Percentiles rank a stretch among this genome's conserved stretches.
Evolutionary conservation across 2,888 invertebrate species (phyloP).

Genomic region (Panorpa germanica): DNA sequence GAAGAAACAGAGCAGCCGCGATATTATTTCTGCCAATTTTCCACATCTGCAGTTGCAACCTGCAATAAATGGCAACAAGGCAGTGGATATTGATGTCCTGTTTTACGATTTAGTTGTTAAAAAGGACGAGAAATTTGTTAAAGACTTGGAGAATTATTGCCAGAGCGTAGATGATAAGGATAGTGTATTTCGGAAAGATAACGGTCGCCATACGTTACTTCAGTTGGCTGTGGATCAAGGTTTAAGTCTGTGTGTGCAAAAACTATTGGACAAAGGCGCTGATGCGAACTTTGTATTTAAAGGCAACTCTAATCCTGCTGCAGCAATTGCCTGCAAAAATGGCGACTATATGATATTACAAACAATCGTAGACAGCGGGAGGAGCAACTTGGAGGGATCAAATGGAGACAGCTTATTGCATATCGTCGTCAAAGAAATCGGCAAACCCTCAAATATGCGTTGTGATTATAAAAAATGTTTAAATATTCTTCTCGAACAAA

Average conservation of each 20-base stretch:
- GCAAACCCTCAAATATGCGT: slow-evolving; percentile 26
- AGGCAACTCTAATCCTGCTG: slow-evolving; percentile 30
- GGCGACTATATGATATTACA: too few species aligned
- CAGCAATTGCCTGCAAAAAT: slow-evolving; percentile 40
- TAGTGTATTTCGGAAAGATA: slow-evolving; percentile 24
- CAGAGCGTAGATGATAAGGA: slow-evolving; percentile 25
- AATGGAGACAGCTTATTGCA: slow-evolving; percentile 33
- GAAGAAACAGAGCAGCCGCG: slow-evolving; percentile 33
- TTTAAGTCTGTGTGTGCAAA: slow-evolving; percentile 28
- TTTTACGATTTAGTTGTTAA: too few species aligned
- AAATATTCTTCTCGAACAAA: slow-evolving; percentile 35
- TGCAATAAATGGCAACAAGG: too few species aligned
- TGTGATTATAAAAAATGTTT: slow-evolving; percentile 40
- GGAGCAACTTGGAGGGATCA: slow-evolving; percentile 28
- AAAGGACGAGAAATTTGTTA: too few species aligned
- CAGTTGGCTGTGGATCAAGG: slow-evolving; percentile 33
- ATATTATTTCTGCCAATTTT: slow-evolving; percentile 31
- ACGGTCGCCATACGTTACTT: slow-evolving; percentile 27
- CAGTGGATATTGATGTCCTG: too few species aligned
- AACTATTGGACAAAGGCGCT: slow-evolving; percentile 30
- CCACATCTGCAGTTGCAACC: too few species aligned
- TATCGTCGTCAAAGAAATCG: slow-evolving; percentile 32
- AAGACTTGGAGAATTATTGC: too few species aligned
- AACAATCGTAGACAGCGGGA: too few species aligned
- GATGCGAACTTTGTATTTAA: slow-evolving; percentile 34